These are phyloP conservation scores for Anoplophora glabripennis DNA, from an alignment of 1,140 invertebrate species.

Conservation along the genomic window DNA sequence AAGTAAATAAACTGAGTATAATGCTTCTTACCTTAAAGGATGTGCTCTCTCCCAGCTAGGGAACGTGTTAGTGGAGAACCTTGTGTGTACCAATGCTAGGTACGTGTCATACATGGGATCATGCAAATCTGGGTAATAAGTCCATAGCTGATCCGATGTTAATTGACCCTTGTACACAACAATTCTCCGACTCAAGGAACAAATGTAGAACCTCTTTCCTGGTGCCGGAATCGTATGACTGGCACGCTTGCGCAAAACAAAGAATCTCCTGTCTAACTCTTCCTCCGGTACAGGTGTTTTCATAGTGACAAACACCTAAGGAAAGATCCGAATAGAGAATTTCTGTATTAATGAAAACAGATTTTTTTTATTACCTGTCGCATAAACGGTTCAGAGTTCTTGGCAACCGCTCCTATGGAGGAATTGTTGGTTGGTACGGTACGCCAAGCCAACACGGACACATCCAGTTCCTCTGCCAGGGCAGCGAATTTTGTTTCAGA, in stretches of 20 bases:
- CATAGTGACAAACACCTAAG: constrained; percentile 35
- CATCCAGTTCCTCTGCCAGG: constrained; percentile 75
- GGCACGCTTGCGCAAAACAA: constrained; percentile 87
- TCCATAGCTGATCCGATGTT: constrained; percentile 93
- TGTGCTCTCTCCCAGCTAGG: constrained; percentile 99
- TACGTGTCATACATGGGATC: constrained; percentile 90
- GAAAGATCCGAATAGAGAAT: background rate
- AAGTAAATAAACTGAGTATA: no score
- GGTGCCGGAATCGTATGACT: constrained; percentile 83
- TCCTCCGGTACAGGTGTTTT: constrained; percentile 32
- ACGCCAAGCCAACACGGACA: constrained; percentile 87
- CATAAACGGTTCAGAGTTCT: constrained; percentile 92
- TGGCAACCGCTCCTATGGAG: constrained; percentile 85
- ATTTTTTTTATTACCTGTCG: constrained; percentile 65
- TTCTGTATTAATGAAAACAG: background rate
- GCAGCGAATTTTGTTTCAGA: constrained; percentile 78
- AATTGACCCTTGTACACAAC: constrained; percentile 98
- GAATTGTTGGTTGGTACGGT: constrained; percentile 83
- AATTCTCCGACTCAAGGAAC: constrained; percentile 85
- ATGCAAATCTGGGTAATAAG: constrained; percentile 62
- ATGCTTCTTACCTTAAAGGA: constrained; percentile 77
- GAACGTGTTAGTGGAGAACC: constrained; percentile 98
- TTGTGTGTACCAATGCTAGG: constrained; percentile 91
- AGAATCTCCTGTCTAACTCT: constrained; percentile 65
- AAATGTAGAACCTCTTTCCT: constrained; percentile 91